Base-by-base conservation (phyloP, 2,113 vertebrate species). In the Meleagris gallopavo region DNA sequence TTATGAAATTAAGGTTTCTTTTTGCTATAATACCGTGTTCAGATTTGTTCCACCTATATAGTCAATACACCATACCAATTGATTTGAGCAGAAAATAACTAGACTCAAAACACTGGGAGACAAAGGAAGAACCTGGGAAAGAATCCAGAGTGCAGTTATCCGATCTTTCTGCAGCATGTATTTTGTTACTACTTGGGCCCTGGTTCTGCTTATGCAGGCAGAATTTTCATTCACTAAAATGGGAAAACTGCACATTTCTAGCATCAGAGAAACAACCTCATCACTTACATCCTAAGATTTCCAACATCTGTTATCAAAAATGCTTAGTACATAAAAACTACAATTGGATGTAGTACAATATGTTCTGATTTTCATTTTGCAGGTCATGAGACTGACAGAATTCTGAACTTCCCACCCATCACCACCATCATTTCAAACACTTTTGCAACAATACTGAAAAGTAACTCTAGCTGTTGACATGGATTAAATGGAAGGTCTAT, bases 91-190 rank as follows among this genome's bases (percentile, higher is more conserved):
- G 36, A n/a, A 72, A 80, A 85, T 72, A 96, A 91, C 43, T 41
- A 58, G 12, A 91, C 46, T 54, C 40, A 91, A 48, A 62, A 85
- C 43, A 72, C 32, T 60, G 67, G 78, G 80, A 97, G 95, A 94
- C 78, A 94, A 95, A 95, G 43, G 83, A 96, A 82, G 58, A 97
- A 95, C 84, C 14, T 76, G 24, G 93, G 86, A 90, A 95, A 69
- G 21, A 92, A 95, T 90, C 84, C 93, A 93, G 64, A 73, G 29
- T 17, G 69, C 21, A 54, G 41, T 74, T 95, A 91, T 67, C 84
- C 91, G 81, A 94, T 91, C 75, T 84, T 93, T 82, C 86, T 75
- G 73, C 77, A 90, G 36, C 43, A 91, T 55, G 32, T 50, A 83
- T 94, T 92, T 87, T 77, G 57, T 80, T 95, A 77, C 74, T 94